Base-by-base conservation (phyloP, 2,113 vertebrate genomes). In the Hyperopisus bebe region DNA sequence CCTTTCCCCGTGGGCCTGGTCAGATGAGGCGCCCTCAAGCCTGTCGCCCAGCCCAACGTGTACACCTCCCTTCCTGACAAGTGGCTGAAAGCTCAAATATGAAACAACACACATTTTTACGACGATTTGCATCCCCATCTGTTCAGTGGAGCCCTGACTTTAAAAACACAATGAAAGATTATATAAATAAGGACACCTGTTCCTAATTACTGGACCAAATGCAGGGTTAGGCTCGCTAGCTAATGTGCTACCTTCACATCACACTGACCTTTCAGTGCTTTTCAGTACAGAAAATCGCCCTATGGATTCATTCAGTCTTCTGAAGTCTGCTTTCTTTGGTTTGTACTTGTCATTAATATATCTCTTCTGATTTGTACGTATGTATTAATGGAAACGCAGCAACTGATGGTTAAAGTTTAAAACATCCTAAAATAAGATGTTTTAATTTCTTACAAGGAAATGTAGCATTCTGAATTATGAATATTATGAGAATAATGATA, bases 131-230 rank as follows among this genome's bases (percentile, higher is more conserved):
- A 15, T 80, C 35, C 74, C 74, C 74, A 80, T 80, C 74, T 80
- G 74, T 80, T 80, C 74, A 39, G 74, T 39, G 74, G 74, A 39
- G 74, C 74, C 13, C 62, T 39, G 15, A 80, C 74, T 80, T 80
- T 39, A 80, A 80, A 80, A 42, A 80, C 35, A 39, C 17, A 15
- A 80, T 80, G 35, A 80, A 80, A 42, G 74, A 80, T 80, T 42
- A 80, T 80, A 80, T 80, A 80, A 42, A 80, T 80, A 80, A 80
- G 74, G 74, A 80, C 74, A 80, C 74, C 74, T 80, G 74, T 39
- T 80, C 74, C 74, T 19, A 42, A 80, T 80, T 42, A 80, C 35
- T 80, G 74, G 35, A 19, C 31, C 74, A 2, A 42, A 35, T 55
- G 50, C 86, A 31, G 27, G 19, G 31, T 53, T 87, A 55, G 47